Evolutionary conservation across 2,888 invertebrate genomes (phyloP), one percentile per base, ranked within the genome.

Genomic region (Phortica okadai): DNA sequence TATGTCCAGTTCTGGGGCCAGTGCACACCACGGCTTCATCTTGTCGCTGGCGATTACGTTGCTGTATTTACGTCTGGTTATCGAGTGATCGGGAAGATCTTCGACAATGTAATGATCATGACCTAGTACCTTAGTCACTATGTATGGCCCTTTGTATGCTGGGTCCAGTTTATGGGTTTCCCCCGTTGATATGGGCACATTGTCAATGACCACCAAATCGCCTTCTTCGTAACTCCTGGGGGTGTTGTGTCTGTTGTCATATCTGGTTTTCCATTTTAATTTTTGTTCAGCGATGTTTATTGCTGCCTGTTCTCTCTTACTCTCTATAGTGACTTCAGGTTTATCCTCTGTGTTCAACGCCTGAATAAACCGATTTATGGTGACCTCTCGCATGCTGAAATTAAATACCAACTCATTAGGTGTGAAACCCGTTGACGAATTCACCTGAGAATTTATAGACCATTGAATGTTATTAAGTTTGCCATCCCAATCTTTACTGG

Each of bases 401-500:
- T 82, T 79, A 56, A 78, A 83, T 6, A 82, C 74, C 5, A 82
- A n/a, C 11, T 82, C 78, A 0, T 79, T 80, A 5, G 82, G 80
- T 2, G 75, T 67, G 58, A 75, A 76, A 50, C 56, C 73, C 1
- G 75, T 80, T 5, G 77, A 76, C 50, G 78, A n/a, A 41, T 77
- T 80, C 2, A 77, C 21, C 74, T 81, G 79, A 0, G 78, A 77
- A 33, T 81, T 81, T 0, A 81, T 62, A 10, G 72, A 77, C 80
- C 80, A 83, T 58, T 82, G 80, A 6, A 81, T 16, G 7, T 62
- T 74, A 7, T 78, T 77, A 0, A 82, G 25, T 2, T 76, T 69
- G 1, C 21, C 14, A 16, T 82, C 83, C 81, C 80, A 83, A 10
- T 79, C 74, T 33, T 74, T 79, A 14, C 69, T 44, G 6, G 62